Evolutionary conservation across 2,888 invertebrate species (phyloP).

Genomic region (Synanthedon formicaeformis): DNA sequence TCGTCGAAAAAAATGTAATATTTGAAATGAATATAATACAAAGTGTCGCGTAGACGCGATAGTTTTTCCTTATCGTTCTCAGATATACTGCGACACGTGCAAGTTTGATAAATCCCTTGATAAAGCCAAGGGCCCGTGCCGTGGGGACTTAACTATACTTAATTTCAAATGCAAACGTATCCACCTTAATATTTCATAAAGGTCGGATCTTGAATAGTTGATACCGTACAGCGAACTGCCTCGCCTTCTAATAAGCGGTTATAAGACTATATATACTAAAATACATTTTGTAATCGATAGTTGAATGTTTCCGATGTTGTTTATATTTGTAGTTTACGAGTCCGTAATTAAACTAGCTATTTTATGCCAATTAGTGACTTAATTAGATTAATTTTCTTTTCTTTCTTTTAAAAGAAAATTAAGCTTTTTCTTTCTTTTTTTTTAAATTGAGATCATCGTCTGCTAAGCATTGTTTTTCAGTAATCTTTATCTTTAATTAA

Average conservation of each 20-base stretch:
- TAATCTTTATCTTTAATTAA: too few species aligned
- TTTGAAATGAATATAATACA: slow-evolving; percentile 1
- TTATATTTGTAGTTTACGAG: background rate
- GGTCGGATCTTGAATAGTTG: slow-evolving; percentile 21
- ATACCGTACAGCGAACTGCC: slow-evolving; percentile 17
- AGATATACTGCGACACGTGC: slow-evolving; percentile 13
- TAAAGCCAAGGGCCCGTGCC: slow-evolving; percentile 7
- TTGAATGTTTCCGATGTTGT: background rate
- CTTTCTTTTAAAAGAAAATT: too few species aligned
- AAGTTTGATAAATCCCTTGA: slow-evolving; percentile 12
- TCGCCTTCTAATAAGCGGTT: slow-evolving; percentile 23
- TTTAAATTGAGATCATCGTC: too few species aligned
- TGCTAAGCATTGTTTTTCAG: too few species aligned
- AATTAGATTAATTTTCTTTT: too few species aligned
- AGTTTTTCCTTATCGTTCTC: background rate
- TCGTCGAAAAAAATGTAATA: background rate
- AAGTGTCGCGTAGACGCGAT: background rate
- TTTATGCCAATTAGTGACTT: too few species aligned
- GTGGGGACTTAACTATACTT: slow-evolving; percentile 5
- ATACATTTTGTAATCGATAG: slow-evolving; percentile 12
- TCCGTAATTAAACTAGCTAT: background rate
- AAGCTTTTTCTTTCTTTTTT: too few species aligned
- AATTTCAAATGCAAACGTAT: slow-evolving; percentile 11
- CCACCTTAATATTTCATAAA: slow-evolving; percentile 10
- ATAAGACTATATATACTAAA: slow-evolving; percentile 24